A percentile compares a stretch with the other conserved stretches of the same genome.
Evolutionary conservation across 2,888 invertebrate genomes (phyloP).

Genomic region (Celastrina argiolus): DNA sequence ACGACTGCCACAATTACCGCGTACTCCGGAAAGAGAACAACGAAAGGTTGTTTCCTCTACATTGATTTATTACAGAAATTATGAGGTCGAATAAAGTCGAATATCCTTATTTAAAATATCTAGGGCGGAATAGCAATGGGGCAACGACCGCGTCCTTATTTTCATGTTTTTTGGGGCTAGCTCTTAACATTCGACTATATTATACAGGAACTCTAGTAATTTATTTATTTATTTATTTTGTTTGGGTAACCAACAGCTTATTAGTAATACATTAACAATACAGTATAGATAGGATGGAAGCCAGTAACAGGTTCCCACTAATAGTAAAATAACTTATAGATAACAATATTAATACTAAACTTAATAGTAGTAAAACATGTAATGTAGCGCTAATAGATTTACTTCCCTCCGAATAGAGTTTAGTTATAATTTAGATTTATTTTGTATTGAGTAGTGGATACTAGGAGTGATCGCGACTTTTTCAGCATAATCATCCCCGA

Average conservation of each 20-base stretch:
- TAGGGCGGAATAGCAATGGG: neutral
- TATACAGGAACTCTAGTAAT: neutral
- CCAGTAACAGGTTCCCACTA: no score
- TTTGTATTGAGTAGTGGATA: neutral
- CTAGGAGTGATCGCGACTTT: no score
- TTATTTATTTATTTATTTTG: no score
- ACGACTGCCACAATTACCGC: neutral
- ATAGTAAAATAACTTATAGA: no score
- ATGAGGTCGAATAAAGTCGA: neutral
- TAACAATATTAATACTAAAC: no score
- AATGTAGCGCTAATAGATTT: neutral
- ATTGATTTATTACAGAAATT: neutral
- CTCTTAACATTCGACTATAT: conserved; percentile 2
- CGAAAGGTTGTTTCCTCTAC: neutral
- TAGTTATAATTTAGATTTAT: neutral
- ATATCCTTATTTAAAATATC: neutral
- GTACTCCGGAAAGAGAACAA: no score
- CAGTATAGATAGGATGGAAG: no score
- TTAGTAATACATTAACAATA: no score
- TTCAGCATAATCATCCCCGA: no score
- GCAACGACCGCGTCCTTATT: neutral
- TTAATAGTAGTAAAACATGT: no score
- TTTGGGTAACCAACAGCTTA: no score
- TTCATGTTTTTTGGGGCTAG: neutral
- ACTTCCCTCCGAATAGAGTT: neutral